phyloP scores from a whole-genome alignment of 2,888 invertebrate species.

The Didymodactylos carnosus region DNA sequence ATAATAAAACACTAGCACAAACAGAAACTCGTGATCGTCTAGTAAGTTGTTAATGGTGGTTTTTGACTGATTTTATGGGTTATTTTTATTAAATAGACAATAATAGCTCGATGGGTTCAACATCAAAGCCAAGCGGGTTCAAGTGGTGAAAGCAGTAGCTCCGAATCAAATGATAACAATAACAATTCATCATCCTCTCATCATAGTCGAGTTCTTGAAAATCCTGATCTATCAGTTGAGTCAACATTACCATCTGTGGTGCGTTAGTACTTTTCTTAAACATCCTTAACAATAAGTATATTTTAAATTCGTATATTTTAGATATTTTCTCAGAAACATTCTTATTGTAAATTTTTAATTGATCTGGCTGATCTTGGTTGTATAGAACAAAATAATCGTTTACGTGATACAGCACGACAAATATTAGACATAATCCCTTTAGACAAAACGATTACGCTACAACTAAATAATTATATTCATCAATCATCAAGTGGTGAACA shows the following conservation, averaged over 20 bases:
- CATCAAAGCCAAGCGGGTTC: background rate
- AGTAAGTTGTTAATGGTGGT: constrained; percentile 44
- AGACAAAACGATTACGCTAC: no score
- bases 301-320: background rate
- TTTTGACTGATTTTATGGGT: background rate
- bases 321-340: constrained; percentile 61
- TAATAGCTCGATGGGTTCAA: background rate
- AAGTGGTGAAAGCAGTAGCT: background rate
- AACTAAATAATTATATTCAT: constrained; percentile 24
- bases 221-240: background rate
- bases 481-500: constrained; percentile 42
- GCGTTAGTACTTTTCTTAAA: background rate
- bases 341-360: constrained; percentile 38
- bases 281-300: background rate
- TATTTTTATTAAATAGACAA: background rate
- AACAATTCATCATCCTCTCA: background rate
- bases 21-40: constrained; percentile 69
- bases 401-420: constrained; percentile 62
- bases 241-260: background rate
- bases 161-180: background rate
- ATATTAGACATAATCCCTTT: constrained; percentile 61
- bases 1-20: constrained; percentile 63
- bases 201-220: background rate
- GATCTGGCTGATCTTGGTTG: constrained; percentile 72
- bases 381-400: constrained; percentile 52